phyloP scores from a whole-genome alignment of 2,888 invertebrate species.

The Drosophila mimica region DNA sequence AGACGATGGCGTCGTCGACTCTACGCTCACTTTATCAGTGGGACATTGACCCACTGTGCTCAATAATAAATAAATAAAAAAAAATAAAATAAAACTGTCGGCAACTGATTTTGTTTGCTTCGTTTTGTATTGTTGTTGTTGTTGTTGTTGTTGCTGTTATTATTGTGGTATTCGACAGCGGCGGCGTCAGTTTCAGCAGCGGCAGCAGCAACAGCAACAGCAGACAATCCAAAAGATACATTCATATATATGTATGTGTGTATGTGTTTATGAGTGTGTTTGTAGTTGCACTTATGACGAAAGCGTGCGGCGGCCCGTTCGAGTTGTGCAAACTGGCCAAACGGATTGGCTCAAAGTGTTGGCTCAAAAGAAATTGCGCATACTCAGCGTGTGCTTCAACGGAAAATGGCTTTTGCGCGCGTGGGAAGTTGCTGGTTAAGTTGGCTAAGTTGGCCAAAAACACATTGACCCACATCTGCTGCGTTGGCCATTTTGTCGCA shows the following conservation, averaged over 20 bases:
- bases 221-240: slow-evolving; percentile 50
- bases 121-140: slow-evolving; percentile 31
- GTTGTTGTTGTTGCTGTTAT: slow-evolving; percentile 47
- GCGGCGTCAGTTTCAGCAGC: slow-evolving; percentile 25
- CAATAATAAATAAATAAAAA: slow-evolving; percentile 72
- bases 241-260: slow-evolving; percentile 12
- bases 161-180: slow-evolving; percentile 50
- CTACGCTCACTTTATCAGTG: slow-evolving; percentile 81
- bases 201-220: slow-evolving; percentile 35
- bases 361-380: slow-evolving; percentile 68
- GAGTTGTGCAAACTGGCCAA: slow-evolving; percentile 53
- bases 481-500: slow-evolving; percentile 37
- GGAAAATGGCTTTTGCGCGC: slow-evolving; percentile 42
- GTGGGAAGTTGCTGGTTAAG: slow-evolving; percentile 35
- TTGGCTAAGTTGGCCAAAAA: slow-evolving; percentile 48
- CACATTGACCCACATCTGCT: slow-evolving; percentile 66
- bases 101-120: slow-evolving; percentile 74
- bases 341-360: slow-evolving; percentile 13
- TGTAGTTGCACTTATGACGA: slow-evolving; percentile 65
- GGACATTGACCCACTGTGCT: slow-evolving; percentile 84
- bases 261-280: neutral
- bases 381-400: slow-evolving; percentile 62
- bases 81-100: slow-evolving; percentile 55
- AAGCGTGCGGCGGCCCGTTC: slow-evolving; percentile 53
- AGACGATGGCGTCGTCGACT: slow-evolving; percentile 39